Percentiles rank a stretch among this genome's conserved stretches.
Evolutionary conservation across 2,888 invertebrate genomes (phyloP).

Genomic region (Calliopum simillimum): DNA sequence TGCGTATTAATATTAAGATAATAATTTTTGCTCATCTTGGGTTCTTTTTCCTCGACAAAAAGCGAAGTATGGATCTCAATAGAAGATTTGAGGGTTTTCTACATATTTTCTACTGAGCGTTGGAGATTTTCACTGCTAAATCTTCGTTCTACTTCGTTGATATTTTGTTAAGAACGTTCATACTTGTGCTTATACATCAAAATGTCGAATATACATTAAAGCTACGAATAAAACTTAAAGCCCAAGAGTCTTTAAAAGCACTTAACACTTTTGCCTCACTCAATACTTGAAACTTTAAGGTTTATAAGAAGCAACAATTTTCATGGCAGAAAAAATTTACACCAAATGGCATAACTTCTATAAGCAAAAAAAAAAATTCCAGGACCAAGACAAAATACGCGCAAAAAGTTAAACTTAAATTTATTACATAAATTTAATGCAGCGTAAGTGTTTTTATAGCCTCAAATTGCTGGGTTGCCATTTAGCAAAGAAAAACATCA

Average conservation of each 20-base stretch:
- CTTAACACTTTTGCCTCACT: slow-evolving; percentile 17
- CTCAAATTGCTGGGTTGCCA: slow-evolving; percentile 15
- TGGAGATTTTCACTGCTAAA: no score
- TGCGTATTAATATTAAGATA: no score
- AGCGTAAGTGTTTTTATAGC: slow-evolving; percentile 24
- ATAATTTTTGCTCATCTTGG: no score
- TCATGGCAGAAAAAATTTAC: not conserved
- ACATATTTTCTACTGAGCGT: no score
- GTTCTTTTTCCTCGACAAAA: no score
- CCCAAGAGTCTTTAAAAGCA: slow-evolving; percentile 1
- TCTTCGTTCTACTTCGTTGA: no score
- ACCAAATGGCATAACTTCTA: slow-evolving; percentile 14
- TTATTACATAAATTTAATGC: slow-evolving; percentile 25
- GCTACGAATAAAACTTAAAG: slow-evolving; percentile 1
- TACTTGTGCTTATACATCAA: no score
- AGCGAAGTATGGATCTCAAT: not conserved
- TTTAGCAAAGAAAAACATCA: not conserved
- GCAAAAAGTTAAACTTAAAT: slow-evolving; percentile 16
- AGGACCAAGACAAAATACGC: not conserved
- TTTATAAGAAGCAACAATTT: no score
- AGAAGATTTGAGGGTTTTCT: not conserved
- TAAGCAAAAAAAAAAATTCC: not conserved
- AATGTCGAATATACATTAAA: not conserved
- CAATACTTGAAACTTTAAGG: not conserved
- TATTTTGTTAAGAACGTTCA: no score